Base-by-base conservation (phyloP, 2,888 invertebrate genomes). In the Dasypolia templi region DNA sequence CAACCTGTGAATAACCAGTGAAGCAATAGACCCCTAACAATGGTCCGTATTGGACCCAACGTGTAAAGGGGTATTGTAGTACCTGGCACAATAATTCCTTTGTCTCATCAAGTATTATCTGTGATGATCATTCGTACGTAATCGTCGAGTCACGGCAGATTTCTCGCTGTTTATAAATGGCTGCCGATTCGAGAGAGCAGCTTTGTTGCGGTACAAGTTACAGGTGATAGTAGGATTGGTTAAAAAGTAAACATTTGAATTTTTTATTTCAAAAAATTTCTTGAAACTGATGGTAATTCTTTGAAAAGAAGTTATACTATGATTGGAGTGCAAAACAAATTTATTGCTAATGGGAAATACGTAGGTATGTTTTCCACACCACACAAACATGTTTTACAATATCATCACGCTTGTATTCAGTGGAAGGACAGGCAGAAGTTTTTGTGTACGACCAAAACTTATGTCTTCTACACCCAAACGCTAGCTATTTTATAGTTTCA, bases 111-210 rank as follows among this genome's bases (percentile, higher is more conserved):
- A 82, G 85, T 86, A 87, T 83, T 84, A 84, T 85, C 86, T 71
- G 35, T 46, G 65, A 75, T 76, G 82, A 86, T 81, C 82, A 86
- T 87, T 86, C 82, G 86, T 88, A 88, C 85, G 86, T 88, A 89
- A 92, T 91, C 89, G 87, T 64, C 80, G 58, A 88, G 88, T 89
- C 91, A 90, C 90, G 92, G 85, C 86, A 91, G 89, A 92, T 93
- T 93, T 93, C 93, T 92, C 91, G 90, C 86, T 86, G 89, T 85
- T 89, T 89, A 91, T 90, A 90, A 90, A 90, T 85, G 86, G 83
- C 88, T 90, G 88, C 87, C 86, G 90, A 91, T 90, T 87, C 75
- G 79, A 86, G 82, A 88, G 86, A 87, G 88, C 84, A 86, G 83
- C 86, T 86, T 86, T 75, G 69, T 77, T 58, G 70, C 83, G 87